Base-by-base conservation (phyloP, 30 jellyfish, hydroid and myxozoan genomes). In the Mastigias papua region DNA sequence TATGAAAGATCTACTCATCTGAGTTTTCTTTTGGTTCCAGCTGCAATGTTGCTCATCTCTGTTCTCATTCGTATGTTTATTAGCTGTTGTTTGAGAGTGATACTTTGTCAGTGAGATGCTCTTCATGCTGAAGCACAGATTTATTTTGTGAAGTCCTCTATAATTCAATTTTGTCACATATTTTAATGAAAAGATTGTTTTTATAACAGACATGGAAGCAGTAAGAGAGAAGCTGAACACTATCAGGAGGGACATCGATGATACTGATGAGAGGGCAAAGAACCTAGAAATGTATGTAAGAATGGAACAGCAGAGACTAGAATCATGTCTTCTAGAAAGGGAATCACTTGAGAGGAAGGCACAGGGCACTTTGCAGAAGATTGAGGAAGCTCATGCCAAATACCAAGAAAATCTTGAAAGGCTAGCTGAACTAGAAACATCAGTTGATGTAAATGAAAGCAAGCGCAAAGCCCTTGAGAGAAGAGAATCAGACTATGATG, bases 361-460 rank as follows among this genome's bases (percentile, higher is more conserved):
- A 7, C 90, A 69, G 7, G 78, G 22, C 48, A 46, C 85, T 20
- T 60, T 76, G 82, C 50, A 73, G 66, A 93, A 91, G 62, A 86
- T 88, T 16, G 90, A 86, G 23, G 80, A 62, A 28, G 90, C 98
- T 5, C 90, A 93, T 34, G 89, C 68, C 21, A 87, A 78, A n/a
- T 73, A 84, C 34, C 95, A 83, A 73, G 93, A 58, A 30, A 35
- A 60, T 63, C 50, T 93, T 3, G 97, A 93, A 19, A 42, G 85
- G n/a, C 66, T 93, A 21, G 86, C 76, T 35, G 92, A 88, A 1
- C 10, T 86, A 25, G 97, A 88, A 58, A 79, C 91, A 19, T 60
- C 78, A 21, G 73, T 87, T 19, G 98, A 93, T 64, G 68, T 79
- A 1, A 93, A 92, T 63, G 98, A 93, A 63, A 88, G 98, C 82